Base-by-base conservation (phyloP, 2,888 invertebrate genomes). In the Tetragnatha montana region DNA sequence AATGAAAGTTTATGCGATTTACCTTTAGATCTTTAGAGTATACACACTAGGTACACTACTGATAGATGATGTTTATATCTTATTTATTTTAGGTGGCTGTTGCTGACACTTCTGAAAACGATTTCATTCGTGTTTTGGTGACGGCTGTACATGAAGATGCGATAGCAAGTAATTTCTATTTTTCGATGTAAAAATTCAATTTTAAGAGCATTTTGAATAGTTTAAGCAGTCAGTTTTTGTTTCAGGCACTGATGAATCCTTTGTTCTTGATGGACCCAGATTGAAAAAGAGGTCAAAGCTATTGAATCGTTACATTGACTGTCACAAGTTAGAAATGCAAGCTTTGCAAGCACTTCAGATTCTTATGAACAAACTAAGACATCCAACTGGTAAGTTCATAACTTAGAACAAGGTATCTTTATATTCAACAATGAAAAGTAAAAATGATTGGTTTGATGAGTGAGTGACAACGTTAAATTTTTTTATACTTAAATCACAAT, bases 341-440 rank as follows among this genome's bases (percentile, higher is more conserved):
- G 97, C 97, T 93, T 94, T 98, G 92, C 96, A 96, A 93, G 97
- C 97, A 82, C 95, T 98, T 92, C 98, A 98, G 93, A 95, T 96
- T 90, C 95, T 97, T 91, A 95, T 97, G 92, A 95, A 96, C 93
- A 95, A 95, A 93, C 94, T 97, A 93, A 96, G 97, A 93, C 96
- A 97, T 94, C 98, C 98, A 51, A 94, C 94, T 91, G 93, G 94
- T 94, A 90, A 76, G 51, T 17, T 60, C 35, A 35, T 35, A 35
- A 35, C 35, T 35, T 35, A 35, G 35, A 2, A n/a, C n/a, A n/a
- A n/a, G n/a, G n/a, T 1, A 35, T 35, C 35, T 35, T 35, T 35
- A 35, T 35, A 35, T 35, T 2, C 35, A 2, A 35, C 1, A 35
- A 35, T 35, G 35, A 35, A 35, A 35, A 35, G 35, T 35, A 35